Base-by-base conservation (phyloP, 2,797 vertebrate species). In the Tauraco hartlaubi region DNA sequence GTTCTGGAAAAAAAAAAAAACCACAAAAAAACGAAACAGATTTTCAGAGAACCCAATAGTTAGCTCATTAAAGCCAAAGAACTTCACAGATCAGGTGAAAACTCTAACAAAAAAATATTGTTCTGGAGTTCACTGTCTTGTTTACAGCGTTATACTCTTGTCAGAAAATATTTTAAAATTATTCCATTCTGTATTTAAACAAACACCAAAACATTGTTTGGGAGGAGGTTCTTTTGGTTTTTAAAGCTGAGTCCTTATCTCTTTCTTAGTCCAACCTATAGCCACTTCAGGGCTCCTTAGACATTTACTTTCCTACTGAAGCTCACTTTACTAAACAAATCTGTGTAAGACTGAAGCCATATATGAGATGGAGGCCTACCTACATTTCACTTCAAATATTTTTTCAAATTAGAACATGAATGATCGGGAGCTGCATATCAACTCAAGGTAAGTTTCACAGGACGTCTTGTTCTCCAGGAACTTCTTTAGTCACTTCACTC, bases 351-450 rank as follows among this genome's bases (percentile, higher is more conserved):
- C 2, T 66, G 33, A 79, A 54, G 21, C 22, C 8, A 54, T 14
- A 5, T 29, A n/a, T 0, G 0, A 49, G 17, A 29, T 31, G 19
- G 21, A 46, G 5, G 26, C 17, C 21, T 28, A 71, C 16, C 19
- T 44, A 37, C 11, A 19, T 64, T 88, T 77, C 5, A 1, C 25
- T 83, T 35, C n/a, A 58, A 49, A 9, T 1, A 14, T 10, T 77
- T 58, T 55, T 63, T 73, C 4, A 11, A 43, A 76, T 44, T 67
- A 62, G 14, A 19, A 55, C 39, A 11, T 22, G 16, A 44, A 55
- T 11, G 55, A 46, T 9, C 46, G 62, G 37, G 23, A 90, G 28
- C 31, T 59, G 8, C 0, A 0, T 28, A 31, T 9, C 3, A 1
- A 28, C 25, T 33, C 37, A 23, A 51, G 28, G 5, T 12, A 63